Evolutionary conservation across 37 sponge, comb jelly and placozoan species (phyloP).

Genomic region (Diacarnus erythraeanus): DNA sequence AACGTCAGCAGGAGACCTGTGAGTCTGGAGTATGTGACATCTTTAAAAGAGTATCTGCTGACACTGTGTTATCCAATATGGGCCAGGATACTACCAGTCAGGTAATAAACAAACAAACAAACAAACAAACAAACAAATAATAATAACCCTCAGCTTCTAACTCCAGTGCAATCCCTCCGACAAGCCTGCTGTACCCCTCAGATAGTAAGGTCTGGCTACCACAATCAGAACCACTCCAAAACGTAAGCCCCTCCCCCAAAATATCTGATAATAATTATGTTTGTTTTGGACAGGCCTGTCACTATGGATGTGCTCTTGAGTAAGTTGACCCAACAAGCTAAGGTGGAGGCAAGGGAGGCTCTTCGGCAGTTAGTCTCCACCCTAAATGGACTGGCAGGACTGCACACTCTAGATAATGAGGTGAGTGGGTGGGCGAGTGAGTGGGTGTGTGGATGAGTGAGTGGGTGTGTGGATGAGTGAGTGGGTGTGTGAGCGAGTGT

Average conservation of each 20-base stretch:
- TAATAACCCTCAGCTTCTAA: constrained; percentile 47
- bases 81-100: not conserved
- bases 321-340: constrained; percentile 62
- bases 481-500: too few species aligned
- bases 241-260: not conserved
- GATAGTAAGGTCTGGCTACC: constrained; percentile 47
- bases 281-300: constrained; percentile 28
- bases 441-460: not conserved
- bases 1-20: constrained; percentile 59
- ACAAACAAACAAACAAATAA: too few species aligned
- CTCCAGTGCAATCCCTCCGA: constrained; percentile 66
- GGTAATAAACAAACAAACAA: not conserved
- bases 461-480: too few species aligned
- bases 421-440: constrained; percentile 7
- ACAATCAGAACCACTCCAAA: not conserved
- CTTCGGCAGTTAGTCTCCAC: constrained; percentile 58
- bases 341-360: constrained; percentile 55
- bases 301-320: constrained; percentile 71
- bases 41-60: not conserved
- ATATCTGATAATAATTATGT: not conserved
- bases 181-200: constrained; percentile 86
- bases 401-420: constrained; percentile 42
- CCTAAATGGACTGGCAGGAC: constrained; percentile 74
- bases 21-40: not conserved
- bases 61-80: constrained; percentile 9